Conservation (phyloP, 1,140 invertebrate genomes). For the Pemphigus obesinymphae region DNA sequence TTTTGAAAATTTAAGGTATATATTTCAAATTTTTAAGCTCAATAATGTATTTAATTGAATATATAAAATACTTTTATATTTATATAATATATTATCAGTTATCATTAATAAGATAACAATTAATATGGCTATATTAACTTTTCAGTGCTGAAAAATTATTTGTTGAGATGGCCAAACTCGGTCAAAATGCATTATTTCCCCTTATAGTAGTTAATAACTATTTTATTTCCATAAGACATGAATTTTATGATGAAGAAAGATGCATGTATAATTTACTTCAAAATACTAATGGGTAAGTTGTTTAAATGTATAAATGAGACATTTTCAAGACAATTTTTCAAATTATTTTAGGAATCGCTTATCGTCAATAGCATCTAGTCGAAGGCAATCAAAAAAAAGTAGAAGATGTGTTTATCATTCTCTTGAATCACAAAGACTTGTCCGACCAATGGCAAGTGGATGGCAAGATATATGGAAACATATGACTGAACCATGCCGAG, state of each 20-base stretch:
- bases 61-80: too few relatives aligned
- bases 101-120: neutral
- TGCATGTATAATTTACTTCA: slow-evolving; percentile 39
- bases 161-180: slow-evolving; percentile 26
- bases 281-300: slow-evolving; percentile 33
- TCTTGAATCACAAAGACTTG: slow-evolving; percentile 71
- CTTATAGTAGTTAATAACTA: slow-evolving; percentile 12
- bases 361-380: slow-evolving; percentile 37
- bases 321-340: neutral
- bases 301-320: neutral
- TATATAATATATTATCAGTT: neutral
- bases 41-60: too few relatives aligned
- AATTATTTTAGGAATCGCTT: slow-evolving; percentile 23
- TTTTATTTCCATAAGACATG: slow-evolving; percentile 30
- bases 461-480: slow-evolving; percentile 84
- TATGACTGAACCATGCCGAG: slow-evolving; percentile 74
- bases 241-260: slow-evolving; percentile 29
- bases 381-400: slow-evolving; percentile 71
- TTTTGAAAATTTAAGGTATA: slow-evolving; percentile 24
- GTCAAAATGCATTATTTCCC: slow-evolving; percentile 34
- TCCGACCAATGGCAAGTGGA: slow-evolving; percentile 62
- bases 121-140: neutral
- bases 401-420: slow-evolving; percentile 81
- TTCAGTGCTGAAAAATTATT: slow-evolving; percentile 36
- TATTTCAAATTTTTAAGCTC: neutral